phyloP scores from a whole-genome alignment of 2,797 vertebrate species.

The Molossus molossus region DNA sequence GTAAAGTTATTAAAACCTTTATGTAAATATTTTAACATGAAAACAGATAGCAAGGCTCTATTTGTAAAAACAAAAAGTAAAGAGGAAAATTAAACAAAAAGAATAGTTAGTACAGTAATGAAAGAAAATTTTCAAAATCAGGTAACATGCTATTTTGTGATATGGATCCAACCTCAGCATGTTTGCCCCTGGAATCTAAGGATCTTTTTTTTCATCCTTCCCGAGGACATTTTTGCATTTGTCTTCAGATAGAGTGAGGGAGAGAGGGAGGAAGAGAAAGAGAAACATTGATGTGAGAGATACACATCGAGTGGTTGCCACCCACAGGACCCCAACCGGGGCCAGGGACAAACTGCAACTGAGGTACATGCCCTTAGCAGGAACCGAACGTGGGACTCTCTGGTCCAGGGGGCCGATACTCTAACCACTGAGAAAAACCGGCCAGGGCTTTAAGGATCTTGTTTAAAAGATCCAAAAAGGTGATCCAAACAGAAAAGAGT shows the following conservation, averaged over 20 bases:
- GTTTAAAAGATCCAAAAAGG: not conserved
- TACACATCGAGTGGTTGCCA: no score
- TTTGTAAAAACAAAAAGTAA: constrained; percentile 23
- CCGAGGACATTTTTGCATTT: no score
- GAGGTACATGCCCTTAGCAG: no score
- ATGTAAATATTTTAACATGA: constrained; percentile 16
- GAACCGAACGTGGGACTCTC: no score
- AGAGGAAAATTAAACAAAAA: constrained; percentile 7
- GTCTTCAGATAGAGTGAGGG: no score
- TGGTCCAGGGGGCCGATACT: not conserved
- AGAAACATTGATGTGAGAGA: no score
- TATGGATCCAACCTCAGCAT: not conserved
- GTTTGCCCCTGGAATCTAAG: not conserved
- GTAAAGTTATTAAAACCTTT: not conserved
- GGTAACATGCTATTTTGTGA: not conserved
- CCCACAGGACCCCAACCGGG: no score
- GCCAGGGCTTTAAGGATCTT: not conserved
- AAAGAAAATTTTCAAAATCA: constrained; percentile 45
- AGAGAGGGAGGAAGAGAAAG: no score
- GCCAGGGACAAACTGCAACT: no score
- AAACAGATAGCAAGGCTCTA: not conserved
- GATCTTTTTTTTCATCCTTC: no score
- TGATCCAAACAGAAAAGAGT: not conserved
- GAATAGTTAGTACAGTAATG: not conserved
- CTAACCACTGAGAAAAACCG: no score